phyloP scores from a whole-genome alignment of 1,140 invertebrate genomes.

The Bombus terrestris region DNA sequence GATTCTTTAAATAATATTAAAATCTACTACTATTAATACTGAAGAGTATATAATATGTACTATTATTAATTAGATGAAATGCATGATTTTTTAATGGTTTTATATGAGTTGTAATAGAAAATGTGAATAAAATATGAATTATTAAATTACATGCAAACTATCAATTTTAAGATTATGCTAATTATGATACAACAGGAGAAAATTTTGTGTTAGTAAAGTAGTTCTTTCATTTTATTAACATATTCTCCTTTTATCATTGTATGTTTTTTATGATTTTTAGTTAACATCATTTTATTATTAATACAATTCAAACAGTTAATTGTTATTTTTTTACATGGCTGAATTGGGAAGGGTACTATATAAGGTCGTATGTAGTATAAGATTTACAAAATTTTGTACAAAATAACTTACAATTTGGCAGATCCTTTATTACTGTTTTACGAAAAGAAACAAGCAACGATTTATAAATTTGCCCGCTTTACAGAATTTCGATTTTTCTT shows the following conservation, averaged over 20 bases:
- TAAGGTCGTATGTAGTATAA: slow-evolving; percentile 67
- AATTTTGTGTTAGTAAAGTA: neutral
- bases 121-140: neutral
- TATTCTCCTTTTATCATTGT: neutral
- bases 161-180: neutral
- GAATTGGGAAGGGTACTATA: slow-evolving; percentile 80
- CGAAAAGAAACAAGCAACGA: slow-evolving; percentile 36
- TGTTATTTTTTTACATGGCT: slow-evolving; percentile 58
- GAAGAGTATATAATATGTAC: neutral
- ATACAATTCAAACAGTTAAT: slow-evolving; percentile 11
- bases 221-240: neutral
- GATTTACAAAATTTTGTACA: slow-evolving; percentile 3
- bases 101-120: neutral
- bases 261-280: neutral
- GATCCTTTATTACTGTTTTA: slow-evolving; percentile 30
- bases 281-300: neutral
- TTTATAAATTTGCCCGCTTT: slow-evolving; percentile 64
- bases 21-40: neutral
- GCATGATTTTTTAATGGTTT: neutral
- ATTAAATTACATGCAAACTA: slow-evolving; percentile 1
- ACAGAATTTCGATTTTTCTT: slow-evolving; percentile 55
- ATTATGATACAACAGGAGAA: neutral
- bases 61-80: neutral
- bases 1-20: neutral
- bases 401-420: neutral